Evolutionary conservation across 2,113 vertebrate genomes (phyloP).

Genomic region (Cathartes aura): DNA sequence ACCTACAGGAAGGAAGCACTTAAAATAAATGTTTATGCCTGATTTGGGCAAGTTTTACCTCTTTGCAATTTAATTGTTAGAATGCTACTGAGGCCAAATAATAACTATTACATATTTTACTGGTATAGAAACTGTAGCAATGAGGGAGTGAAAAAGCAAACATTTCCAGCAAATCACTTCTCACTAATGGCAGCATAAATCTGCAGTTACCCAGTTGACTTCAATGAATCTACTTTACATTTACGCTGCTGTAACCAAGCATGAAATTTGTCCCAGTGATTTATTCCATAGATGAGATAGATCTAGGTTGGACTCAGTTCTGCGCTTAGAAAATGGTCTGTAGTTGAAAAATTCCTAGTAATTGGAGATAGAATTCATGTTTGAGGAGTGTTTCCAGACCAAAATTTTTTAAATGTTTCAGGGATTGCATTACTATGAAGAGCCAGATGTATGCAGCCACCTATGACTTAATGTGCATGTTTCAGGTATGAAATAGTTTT

Average conservation of each 20-base stretch:
- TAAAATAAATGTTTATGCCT: background rate
- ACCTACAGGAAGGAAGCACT: background rate
- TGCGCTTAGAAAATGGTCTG: background rate
- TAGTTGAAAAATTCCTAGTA: background rate
- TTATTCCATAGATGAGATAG: background rate
- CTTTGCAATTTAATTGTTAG: background rate
- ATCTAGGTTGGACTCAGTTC: background rate
- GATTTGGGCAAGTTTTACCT: background rate
- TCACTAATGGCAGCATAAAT: constrained; percentile 50
- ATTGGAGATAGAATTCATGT: background rate
- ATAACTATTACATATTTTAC: background rate
- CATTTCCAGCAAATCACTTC: constrained; percentile 9
- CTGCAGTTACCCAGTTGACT: background rate
- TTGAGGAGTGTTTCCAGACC: background rate
- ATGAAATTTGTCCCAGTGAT: constrained; percentile 10
- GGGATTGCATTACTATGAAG: background rate
- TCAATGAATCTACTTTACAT: constrained; percentile 31
- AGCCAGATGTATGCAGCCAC: background rate
- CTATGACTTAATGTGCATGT: background rate
- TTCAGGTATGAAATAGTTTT: background rate
- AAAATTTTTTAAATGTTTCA: background rate
- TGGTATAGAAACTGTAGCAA: background rate
- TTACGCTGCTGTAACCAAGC: constrained; percentile 16
- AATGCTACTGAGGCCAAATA: background rate
- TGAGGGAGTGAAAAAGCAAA: background rate